Base-by-base conservation (phyloP, 2,797 vertebrate species). In the Ctenopoma kingsleyae region DNA sequence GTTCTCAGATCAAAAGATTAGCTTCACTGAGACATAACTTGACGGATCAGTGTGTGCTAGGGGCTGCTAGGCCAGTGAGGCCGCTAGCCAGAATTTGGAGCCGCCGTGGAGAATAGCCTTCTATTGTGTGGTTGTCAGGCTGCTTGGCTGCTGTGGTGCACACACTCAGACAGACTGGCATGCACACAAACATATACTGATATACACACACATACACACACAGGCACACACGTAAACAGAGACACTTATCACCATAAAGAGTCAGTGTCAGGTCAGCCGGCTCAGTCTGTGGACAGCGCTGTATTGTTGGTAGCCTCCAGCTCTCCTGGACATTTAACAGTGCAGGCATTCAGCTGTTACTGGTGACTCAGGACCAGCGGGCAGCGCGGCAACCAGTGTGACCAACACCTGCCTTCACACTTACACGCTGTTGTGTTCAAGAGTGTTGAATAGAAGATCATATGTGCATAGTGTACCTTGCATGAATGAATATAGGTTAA, bases 301-400 rank as follows among this genome's bases (percentile, higher is more conserved):
- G 83, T 81, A 93, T 93, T 94, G 92, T 94, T 88, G 78, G 43
- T 58, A 61, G 82, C 81, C 71, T 82, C 71, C 59, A 72, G 75
- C 71, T 71, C 78, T 84, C 78, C 85, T 85, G 85, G 82, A 85
- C 76, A 50, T 76, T 74, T 35, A 84, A 90, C 91, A 92, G 82
- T 91, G 87, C 60, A 48, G 50, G 66, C 90, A 90, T 92, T 93
- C 81, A 92, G 67, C n/a, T 41, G 83, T 69, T 63, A 59, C 47
- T 80, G 86, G 78, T 93, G 92, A 92, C 65, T 93, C 92, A 90
- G 89, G 86, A 89, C 71, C 81, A 76, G 84, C 47, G 41, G 69
- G 60, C 82, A 78, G 72, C 32, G 12, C 17, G 15, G 71, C 80
- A 48, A 74, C 71, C 83, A 86, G 77, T 65, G 61, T 75, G 81